These are phyloP conservation scores for Sebastes flavidus DNA, from an alignment of 2,797 vertebrate species.

Conservation along the genomic window DNA sequence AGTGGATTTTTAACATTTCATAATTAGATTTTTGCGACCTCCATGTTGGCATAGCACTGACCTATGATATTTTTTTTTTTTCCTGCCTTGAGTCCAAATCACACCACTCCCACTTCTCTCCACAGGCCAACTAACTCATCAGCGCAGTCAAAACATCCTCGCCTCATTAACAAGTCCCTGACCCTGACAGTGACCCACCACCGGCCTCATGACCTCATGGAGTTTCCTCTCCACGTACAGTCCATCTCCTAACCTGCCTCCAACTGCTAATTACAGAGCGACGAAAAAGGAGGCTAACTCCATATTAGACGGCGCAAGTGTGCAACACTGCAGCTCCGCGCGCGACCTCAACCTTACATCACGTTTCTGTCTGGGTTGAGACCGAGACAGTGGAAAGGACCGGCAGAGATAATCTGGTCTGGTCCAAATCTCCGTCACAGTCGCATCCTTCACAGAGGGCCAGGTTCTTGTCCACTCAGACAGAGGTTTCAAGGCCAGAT, in stretches of 20 bases:
- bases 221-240: slow-evolving; percentile 41
- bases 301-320: slow-evolving; percentile 73
- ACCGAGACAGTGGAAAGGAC: slow-evolving; percentile 1
- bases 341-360: slow-evolving; percentile 72
- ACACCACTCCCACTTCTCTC: not conserved
- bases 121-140: not conserved
- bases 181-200: slow-evolving; percentile 42
- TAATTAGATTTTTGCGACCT: not conserved
- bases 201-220: slow-evolving; percentile 43
- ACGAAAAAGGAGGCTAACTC: slow-evolving; percentile 84
- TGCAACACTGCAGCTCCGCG: slow-evolving; percentile 36
- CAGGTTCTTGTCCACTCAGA: slow-evolving; percentile 28
- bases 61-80: not conserved
- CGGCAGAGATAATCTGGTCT: slow-evolving; percentile 43
- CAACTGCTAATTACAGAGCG: slow-evolving; percentile 44
- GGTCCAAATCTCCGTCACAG: slow-evolving; percentile 20
- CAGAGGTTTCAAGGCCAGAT: slow-evolving; percentile 62
- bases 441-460: slow-evolving; percentile 23
- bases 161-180: slow-evolving; percentile 40
- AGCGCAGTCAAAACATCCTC: slow-evolving; percentile 31
- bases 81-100: not conserved
- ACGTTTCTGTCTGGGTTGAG: slow-evolving; percentile 76
- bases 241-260: slow-evolving; percentile 4
- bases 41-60: not conserved
- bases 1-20: not conserved